Evolutionary conservation across 2,888 invertebrate species (phyloP), one percentile per base, ranked within the genome.

Genomic region (Ormia ochracea): DNA sequence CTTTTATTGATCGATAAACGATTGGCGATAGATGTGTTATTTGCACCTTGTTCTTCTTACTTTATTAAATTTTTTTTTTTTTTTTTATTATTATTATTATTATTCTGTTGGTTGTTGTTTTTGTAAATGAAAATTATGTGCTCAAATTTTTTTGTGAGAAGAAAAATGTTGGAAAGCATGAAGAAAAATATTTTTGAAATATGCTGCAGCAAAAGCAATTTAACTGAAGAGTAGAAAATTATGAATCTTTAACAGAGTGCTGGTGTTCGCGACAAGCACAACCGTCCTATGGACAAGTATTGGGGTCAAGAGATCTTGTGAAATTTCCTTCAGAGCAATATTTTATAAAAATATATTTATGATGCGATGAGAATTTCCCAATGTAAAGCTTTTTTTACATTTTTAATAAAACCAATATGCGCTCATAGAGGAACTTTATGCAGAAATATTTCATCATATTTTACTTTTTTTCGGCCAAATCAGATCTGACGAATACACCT

Each of bases 1-100:
- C 69, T 74, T 63, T 50, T 63, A 79, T 52, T 69, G 63, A 74
- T 79, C 78, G 69, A 74, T 79, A 74, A 79, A 74, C 74, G 69
- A 63, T 78, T 63, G 68, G 74, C 56, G 61, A 74, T 78, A 54
- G 58, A 72, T 59, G 33, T 59, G 36, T 69, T 65, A 69, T 65
- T 79, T 65, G 69, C 74, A 69, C 69, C 63, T 63, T 78, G 45
- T 76, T 48, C 36, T 31, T 17, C 19, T 48, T 7, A 26, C 43
- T 50, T 54, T 4, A 26, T 33, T 17, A 26, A 14, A 33, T 45
- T 28, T 31, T 9, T 3, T 31, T 43, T 61, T 36, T 31, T 26
- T 33, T 36, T 36, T 6, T n/a, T n/a, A n/a, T n/a, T n/a, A n/a
- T n/a, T n/a, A n/a, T n/a, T n/a, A n/a, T n/a, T n/a, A n/a, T n/a